A percentile compares a stretch with the other conserved stretches of the same genome.
These are phyloP conservation scores for Drosophila auraria DNA, from an alignment of 1,140 invertebrate species.

Conservation along the genomic window DNA sequence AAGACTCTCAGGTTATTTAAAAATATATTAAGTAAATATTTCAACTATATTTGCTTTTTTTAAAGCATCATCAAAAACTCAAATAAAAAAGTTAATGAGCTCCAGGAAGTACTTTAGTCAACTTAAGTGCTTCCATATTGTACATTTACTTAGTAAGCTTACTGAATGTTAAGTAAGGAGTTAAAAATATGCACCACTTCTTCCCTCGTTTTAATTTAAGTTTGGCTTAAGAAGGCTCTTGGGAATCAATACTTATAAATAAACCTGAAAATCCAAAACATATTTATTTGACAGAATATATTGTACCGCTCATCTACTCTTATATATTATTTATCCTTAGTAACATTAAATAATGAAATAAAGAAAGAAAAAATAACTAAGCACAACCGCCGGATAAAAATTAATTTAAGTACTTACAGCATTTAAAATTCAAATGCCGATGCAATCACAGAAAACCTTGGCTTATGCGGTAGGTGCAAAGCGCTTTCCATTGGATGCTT, in stretches of 20 bases:
- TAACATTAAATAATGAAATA: neutral
- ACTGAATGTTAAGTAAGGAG: no score
- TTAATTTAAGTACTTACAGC: constrained; percentile 16
- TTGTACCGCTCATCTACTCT: no score
- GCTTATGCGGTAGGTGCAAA: constrained; percentile 20
- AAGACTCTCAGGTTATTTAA: neutral
- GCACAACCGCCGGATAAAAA: neutral
- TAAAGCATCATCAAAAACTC: neutral
- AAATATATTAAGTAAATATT: neutral
- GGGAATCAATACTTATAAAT: no score
- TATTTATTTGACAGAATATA: no score
- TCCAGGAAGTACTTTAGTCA: neutral
- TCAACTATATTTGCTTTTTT: neutral
- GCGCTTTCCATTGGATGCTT: neutral
- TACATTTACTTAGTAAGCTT: no score
- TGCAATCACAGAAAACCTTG: constrained; percentile 19
- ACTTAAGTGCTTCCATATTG: no score
- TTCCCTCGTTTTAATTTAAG: neutral
- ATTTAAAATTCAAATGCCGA: constrained; percentile 42
- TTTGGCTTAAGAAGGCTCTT: no score
- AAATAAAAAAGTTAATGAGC: constrained; percentile 1
- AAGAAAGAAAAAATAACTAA: neutral
- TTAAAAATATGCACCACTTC: neutral
- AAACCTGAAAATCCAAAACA: no score
- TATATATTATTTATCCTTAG: neutral